Evolutionary conservation across 2,113 vertebrate genomes (phyloP), one percentile per base, ranked within the genome.

Genomic region (Dasyprocta punctata): DNA sequence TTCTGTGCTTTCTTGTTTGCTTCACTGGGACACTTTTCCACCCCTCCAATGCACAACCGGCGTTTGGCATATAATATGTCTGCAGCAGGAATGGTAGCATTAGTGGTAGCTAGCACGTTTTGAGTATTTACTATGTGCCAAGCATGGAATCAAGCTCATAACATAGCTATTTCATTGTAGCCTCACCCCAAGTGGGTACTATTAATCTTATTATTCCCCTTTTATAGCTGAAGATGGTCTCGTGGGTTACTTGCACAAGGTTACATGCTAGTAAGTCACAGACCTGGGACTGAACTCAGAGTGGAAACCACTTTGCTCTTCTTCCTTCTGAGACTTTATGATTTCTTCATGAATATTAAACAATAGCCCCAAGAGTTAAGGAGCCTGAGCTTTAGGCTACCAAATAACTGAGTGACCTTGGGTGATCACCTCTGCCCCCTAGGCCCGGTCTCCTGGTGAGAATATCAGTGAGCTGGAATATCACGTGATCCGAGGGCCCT

Each of bases 401-500:
- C 38, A 47, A 90, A 93, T 36, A 52, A 80, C 69, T 44, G 47
- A 38, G 58, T 80, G 98, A 98, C 96, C 96, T 97, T 97, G 88
- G 91, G 54, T 19, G 84, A 54, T 94, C 95, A 87, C 47, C 87
- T 91, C 44, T 88, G 78, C 61, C 83, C 91, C 49, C 0, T 30
- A 85, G 54, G 73, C 86, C 44, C 0, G 0, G 4, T 41, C 78
- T 93, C 44, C 36, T 7, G 0, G 33, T 0, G 49, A 92, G 87
- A 89, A 54, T 16, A 5, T 26, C 75, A 7, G 61, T 28, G 33
- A 81, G 54, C 14, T 6, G 36, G 52, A 49, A 69, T 24, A n/a
- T 87, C 96, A 95, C 89, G 52, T 96, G 96, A 95, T 2, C 19
- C 52, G 5, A 92, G 83, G 90, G 89, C 92, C 95, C 94, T 86